A percentile compares a stretch with the other conserved stretches of the same genome.
Evolutionary conservation across 2,113 vertebrate genomes (phyloP).

Genomic region (Sclerurus mexicanus): DNA sequence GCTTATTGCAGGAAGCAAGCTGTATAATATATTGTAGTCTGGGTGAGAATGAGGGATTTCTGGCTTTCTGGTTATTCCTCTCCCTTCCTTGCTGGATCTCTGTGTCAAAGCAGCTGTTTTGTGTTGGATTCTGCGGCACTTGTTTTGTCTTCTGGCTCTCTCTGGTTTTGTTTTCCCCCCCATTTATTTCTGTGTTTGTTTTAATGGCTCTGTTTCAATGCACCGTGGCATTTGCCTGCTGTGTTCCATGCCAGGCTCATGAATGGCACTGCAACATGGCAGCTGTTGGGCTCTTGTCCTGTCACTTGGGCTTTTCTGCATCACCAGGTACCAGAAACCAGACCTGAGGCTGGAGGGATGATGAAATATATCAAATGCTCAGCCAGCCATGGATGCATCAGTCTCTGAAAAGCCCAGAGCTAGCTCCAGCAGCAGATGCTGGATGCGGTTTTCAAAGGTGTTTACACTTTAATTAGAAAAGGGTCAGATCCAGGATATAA

Average conservation of each 20-base stretch:
- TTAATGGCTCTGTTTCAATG: neutral
- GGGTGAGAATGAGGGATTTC: neutral
- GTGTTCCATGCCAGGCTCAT: neutral
- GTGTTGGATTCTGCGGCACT: neutral
- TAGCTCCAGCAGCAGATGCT: neutral
- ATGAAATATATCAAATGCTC: neutral
- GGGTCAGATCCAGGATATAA: neutral
- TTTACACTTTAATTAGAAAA: neutral
- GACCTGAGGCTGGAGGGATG: neutral
- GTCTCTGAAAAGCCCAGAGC: neutral
- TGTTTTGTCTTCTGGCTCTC: neutral
- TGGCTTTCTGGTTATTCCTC: neutral
- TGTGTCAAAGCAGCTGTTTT: neutral
- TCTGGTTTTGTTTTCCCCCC: accelerated
- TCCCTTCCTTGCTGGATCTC: neutral
- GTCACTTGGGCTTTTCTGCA: constrained; percentile 22
- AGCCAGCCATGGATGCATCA: neutral
- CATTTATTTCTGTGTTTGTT: neutral
- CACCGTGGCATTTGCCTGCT: accelerated
- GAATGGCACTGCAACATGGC: neutral
- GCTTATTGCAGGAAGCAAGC: neutral
- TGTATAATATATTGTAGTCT: neutral
- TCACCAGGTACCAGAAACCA: neutral
- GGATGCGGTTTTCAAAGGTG: neutral
- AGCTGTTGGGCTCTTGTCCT: neutral